Conservation (phyloP, 2,888 invertebrate genomes). For the Craniophora ligustri region DNA sequence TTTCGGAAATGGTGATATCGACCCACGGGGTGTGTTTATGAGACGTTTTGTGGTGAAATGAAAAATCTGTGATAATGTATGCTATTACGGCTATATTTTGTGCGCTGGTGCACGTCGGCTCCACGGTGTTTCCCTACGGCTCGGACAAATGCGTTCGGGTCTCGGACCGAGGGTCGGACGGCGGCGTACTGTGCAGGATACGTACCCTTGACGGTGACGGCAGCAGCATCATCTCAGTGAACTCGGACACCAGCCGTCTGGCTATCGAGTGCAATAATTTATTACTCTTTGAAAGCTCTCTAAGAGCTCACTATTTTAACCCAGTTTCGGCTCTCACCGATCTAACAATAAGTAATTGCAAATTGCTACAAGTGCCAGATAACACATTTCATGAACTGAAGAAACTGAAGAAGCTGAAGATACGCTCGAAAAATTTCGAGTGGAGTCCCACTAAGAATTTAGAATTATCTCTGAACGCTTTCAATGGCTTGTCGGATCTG, state of each 20-base stretch:
- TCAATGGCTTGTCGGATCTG: slow-evolving; percentile 93
- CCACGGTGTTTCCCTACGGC: slow-evolving; percentile 86
- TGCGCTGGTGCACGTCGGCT: slow-evolving; percentile 87
- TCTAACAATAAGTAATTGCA: slow-evolving; percentile 93
- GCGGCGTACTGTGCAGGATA: slow-evolving; percentile 90
- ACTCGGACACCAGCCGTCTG: slow-evolving; percentile 92
- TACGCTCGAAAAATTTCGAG: slow-evolving; percentile 94
- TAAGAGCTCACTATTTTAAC: slow-evolving; percentile 92
- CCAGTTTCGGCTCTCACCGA: slow-evolving; percentile 93
- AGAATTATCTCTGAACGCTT: slow-evolving; percentile 91
- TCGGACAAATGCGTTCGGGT: slow-evolving; percentile 84
- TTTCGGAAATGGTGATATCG: slow-evolving; percentile 89
- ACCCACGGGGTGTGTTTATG: slow-evolving; percentile 88
- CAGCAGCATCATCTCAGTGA: slow-evolving; percentile 89
- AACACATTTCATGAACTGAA: slow-evolving; percentile 94
- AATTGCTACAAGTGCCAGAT: slow-evolving; percentile 92
- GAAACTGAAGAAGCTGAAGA: slow-evolving; percentile 93
- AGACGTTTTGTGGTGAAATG: slow-evolving; percentile 86
- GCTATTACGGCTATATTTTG: slow-evolving; percentile 81
- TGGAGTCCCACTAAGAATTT: slow-evolving; percentile 93
- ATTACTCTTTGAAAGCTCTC: slow-evolving; percentile 93
- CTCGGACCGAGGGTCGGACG: slow-evolving; percentile 81
- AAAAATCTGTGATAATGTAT: slow-evolving; percentile 88
- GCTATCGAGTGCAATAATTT: slow-evolving; percentile 93
- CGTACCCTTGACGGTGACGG: slow-evolving; percentile 92